A percentile compares a stretch with the other conserved stretches of the same genome.
phyloP scores from a whole-genome alignment of 2,888 invertebrate genomes.

The Oligia strigilis region DNA sequence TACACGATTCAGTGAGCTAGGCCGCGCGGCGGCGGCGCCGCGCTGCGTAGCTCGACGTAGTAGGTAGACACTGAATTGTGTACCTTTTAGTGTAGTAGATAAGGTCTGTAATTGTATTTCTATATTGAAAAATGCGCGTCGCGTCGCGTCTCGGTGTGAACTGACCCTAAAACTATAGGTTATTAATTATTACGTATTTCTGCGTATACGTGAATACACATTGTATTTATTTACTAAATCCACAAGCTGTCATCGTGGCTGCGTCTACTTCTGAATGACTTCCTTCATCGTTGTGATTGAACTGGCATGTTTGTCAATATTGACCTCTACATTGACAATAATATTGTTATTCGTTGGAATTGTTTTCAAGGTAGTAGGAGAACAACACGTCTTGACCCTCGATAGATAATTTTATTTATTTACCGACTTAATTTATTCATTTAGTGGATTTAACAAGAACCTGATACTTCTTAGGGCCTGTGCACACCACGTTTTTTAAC shows the following conservation, averaged over 20 bases:
- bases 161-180: neutral
- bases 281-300: constrained; percentile 38
- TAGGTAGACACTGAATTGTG: too few relatives aligned
- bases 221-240: neutral
- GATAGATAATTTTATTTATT: constrained; percentile 26
- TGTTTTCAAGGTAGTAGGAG: constrained; percentile 19
- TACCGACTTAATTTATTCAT: neutral
- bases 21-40: too few relatives aligned
- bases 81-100: too few relatives aligned
- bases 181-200: neutral
- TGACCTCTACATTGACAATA: constrained; percentile 36
- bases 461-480: neutral
- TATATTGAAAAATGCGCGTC: too few relatives aligned
- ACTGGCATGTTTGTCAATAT: constrained; percentile 43
- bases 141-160: too few relatives aligned
- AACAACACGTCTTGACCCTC: constrained; percentile 36
- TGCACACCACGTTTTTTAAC: too few relatives aligned
- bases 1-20: too few relatives aligned
- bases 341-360: constrained; percentile 43
- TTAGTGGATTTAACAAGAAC: neutral
- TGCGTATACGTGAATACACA: neutral
- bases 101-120: too few relatives aligned
- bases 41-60: too few relatives aligned
- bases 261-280: constrained; percentile 33
- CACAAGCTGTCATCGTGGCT: constrained; percentile 7